Conservation (phyloP, 2,113 vertebrate species). For the Carettochelys insculpta region DNA sequence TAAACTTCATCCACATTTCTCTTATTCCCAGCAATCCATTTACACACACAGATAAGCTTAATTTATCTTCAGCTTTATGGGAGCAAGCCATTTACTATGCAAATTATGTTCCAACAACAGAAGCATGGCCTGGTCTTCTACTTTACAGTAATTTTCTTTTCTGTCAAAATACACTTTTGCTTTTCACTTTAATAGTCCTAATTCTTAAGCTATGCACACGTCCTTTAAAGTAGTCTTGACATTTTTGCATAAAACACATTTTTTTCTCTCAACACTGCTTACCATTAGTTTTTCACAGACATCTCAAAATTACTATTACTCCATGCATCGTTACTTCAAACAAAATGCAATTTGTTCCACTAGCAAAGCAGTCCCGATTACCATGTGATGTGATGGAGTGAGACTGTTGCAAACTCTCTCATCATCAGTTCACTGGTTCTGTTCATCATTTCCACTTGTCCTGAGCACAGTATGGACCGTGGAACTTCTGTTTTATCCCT, state of each 20-base stretch:
- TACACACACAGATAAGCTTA: conserved; percentile 59
- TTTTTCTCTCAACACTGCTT: conserved; percentile 53
- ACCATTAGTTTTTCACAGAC: conserved; percentile 61
- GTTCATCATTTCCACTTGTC: neutral
- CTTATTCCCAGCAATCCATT: neutral
- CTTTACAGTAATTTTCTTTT: conserved; percentile 53
- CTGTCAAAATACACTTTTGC: conserved; percentile 39
- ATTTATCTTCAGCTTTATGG: conserved; percentile 46
- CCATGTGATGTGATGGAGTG: conserved; percentile 56
- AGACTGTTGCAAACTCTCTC: conserved; percentile 57
- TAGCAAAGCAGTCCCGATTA: too few species aligned
- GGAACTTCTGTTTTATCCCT: conserved; percentile 53
- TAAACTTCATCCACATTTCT: neutral
- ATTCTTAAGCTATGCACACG: conserved; percentile 13
- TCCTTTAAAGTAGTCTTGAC: conserved; percentile 38
- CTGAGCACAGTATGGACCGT: neutral
- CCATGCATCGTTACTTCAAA: conserved; percentile 20
- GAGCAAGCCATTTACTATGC: conserved; percentile 61
- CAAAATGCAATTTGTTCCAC: neutral
- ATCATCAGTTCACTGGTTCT: neutral
- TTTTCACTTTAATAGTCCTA: neutral
- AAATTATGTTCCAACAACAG: conserved; percentile 48
- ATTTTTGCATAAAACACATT: conserved; percentile 48
- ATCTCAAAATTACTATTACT: neutral
- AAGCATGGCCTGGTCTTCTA: conserved; percentile 64